phyloP scores from a whole-genome alignment of 2,113 vertebrate species.

The Antennarius striatus region DNA sequence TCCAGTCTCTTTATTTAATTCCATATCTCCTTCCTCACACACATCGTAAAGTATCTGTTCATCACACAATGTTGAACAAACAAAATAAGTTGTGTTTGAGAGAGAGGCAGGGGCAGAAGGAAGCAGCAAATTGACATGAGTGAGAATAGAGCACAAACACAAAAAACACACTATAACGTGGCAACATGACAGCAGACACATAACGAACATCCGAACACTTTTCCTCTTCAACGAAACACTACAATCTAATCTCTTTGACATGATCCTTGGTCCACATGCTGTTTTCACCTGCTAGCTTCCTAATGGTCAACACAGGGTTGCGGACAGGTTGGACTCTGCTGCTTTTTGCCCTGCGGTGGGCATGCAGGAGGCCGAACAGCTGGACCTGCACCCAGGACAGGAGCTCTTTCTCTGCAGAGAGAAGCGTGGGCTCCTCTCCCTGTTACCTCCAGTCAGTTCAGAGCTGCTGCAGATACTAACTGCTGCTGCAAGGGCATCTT shows the following conservation, averaged over 20 bases:
- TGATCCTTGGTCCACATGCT: conserved; percentile 44
- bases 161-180: conserved; percentile 13
- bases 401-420: conserved; percentile 40
- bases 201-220: no score
- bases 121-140: conserved; percentile 8
- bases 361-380: conserved; percentile 25
- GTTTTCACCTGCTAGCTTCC: conserved; percentile 14
- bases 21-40: conserved; percentile 10
- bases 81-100: neutral
- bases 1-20: conserved; percentile 5
- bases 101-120: conserved; percentile 4
- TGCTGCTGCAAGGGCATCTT: conserved; percentile 47
- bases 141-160: neutral
- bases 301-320: conserved; percentile 18
- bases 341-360: conserved; percentile 29
- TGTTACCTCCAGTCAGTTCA: conserved; percentile 36
- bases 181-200: conserved; percentile 13
- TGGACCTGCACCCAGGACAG: conserved; percentile 52
- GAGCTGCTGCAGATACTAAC: conserved; percentile 1
- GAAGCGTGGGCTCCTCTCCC: conserved; percentile 19
- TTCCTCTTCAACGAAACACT: no score
- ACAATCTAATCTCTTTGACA: neutral
- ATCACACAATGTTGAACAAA: conserved; percentile 5
- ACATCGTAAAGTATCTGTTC: conserved; percentile 8
- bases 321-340: conserved; percentile 46